These are phyloP conservation scores for Ptychochromis oligacanthus DNA, from an alignment of 2,113 vertebrate species.

Conservation along the genomic window DNA sequence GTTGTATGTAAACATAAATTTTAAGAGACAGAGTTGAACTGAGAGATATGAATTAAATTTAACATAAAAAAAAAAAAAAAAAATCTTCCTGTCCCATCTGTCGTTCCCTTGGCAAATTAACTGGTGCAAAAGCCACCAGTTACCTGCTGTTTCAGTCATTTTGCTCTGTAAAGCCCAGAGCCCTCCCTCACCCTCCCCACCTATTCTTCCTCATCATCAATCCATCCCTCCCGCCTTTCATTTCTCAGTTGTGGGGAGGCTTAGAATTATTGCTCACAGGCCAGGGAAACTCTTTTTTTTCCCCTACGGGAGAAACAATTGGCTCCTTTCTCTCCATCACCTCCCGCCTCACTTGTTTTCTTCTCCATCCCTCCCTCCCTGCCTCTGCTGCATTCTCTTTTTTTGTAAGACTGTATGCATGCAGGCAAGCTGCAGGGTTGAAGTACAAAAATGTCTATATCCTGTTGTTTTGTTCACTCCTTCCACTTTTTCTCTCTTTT, in stretches of 20 bases:
- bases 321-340: slow-evolving; percentile 60
- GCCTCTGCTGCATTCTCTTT: slow-evolving; percentile 24
- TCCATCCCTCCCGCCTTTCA: slow-evolving; percentile 54
- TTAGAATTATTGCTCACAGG: slow-evolving; percentile 61
- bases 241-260: slow-evolving; percentile 52
- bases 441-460: slow-evolving; percentile 22
- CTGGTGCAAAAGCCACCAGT: slow-evolving; percentile 53
- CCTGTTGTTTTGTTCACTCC: slow-evolving; percentile 21
- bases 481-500: neutral
- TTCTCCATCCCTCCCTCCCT: slow-evolving; percentile 39
- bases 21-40: neutral
- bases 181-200: slow-evolving; percentile 6
- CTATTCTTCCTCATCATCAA: slow-evolving; percentile 40
- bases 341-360: slow-evolving; percentile 48
- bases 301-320: slow-evolving; percentile 60
- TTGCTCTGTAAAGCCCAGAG: slow-evolving; percentile 11
- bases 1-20: neutral
- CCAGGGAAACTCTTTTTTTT: slow-evolving; percentile 69
- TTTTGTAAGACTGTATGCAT: slow-evolving; percentile 36
- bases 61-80: fast-evolving
- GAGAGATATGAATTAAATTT: neutral
- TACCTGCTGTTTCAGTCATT: slow-evolving; percentile 54
- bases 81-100: neutral
- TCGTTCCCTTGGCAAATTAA: slow-evolving; percentile 8
- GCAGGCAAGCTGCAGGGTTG: slow-evolving; percentile 6